Evolutionary conservation across 2,797 vertebrate genomes (phyloP).

Genomic region (Paedocypris micromegethes): DNA sequence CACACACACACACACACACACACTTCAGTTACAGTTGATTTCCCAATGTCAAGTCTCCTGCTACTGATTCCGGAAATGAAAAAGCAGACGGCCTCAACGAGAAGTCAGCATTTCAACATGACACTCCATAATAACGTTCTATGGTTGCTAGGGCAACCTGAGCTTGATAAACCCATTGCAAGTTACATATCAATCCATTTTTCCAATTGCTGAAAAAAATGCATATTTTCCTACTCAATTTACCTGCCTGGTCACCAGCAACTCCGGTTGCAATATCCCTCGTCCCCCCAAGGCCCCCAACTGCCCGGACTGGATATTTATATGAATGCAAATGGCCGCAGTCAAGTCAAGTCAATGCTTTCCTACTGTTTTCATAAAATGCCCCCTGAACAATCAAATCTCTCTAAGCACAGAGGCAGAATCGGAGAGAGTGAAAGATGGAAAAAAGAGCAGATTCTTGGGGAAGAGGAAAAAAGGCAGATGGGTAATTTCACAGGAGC

Average conservation of each 20-base stretch:
- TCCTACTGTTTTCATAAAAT: conserved; percentile 32
- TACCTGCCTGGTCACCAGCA: conserved; percentile 33
- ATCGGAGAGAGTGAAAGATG: conserved; percentile 53
- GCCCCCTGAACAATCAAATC: conserved; percentile 34
- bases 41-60: not conserved
- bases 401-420: conserved; percentile 45
- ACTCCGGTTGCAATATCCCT: conserved; percentile 31
- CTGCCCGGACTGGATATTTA: conserved; percentile 17
- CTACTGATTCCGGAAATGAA: not conserved
- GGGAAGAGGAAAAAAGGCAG: conserved; percentile 40
- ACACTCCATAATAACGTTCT: conserved; percentile 28
- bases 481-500: conserved; percentile 30
- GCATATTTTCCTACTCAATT: conserved; percentile 41
- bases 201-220: conserved; percentile 34
- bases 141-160: conserved; percentile 19
- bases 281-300: conserved; percentile 21
- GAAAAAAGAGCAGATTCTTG: conserved; percentile 50
- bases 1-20: no score
- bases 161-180: conserved; percentile 26
- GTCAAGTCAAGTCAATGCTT: conserved; percentile 40
- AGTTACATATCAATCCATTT: conserved; percentile 36
- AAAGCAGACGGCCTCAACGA: not conserved
- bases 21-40: no score
- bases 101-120: not conserved
- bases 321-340: conserved; percentile 40